A percentile compares a stretch with the other conserved stretches of the same genome.
Conservation (phyloP, 2,888 invertebrate species). For the Girardia tigrina region DNA sequence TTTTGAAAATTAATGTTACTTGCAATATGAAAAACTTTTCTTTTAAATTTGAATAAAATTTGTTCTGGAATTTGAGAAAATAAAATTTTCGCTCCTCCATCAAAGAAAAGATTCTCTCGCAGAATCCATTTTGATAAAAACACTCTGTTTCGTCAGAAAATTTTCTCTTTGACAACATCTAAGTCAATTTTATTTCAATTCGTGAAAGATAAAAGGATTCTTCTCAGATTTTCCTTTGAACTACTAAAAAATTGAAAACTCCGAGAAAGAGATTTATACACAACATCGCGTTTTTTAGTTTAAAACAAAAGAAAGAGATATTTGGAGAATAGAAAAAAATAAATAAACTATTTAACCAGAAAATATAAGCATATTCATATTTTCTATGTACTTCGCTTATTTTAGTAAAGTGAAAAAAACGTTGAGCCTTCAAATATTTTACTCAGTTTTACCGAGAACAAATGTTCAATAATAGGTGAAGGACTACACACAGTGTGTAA, state of each 20-base stretch:
- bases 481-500: too few relatives aligned
- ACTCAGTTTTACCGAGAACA: too few relatives aligned
- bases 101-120: neutral
- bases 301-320: too few relatives aligned
- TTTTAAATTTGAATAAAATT: neutral
- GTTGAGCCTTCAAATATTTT: too few relatives aligned
- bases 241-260: neutral
- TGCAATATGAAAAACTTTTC: neutral
- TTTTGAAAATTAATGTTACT: too few relatives aligned
- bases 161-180: neutral
- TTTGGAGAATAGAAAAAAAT: too few relatives aligned
- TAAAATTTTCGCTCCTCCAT: neutral
- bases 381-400: too few relatives aligned
- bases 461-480: too few relatives aligned
- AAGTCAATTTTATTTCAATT: neutral
- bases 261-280: neutral
- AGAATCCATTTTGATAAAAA: neutral
- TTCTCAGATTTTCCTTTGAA: neutral
- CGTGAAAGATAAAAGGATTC: neutral
- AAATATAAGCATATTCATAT: too few relatives aligned
- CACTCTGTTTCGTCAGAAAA: neutral
- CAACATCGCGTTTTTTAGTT: too few relatives aligned
- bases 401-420: too few relatives aligned
- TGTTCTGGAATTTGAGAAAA: neutral
- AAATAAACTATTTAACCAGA: too few relatives aligned